Percentiles rank a stretch among this genome's conserved stretches.
Evolutionary conservation across 2,797 vertebrate species (phyloP).

Genomic region (Brachymystax lenok): DNA sequence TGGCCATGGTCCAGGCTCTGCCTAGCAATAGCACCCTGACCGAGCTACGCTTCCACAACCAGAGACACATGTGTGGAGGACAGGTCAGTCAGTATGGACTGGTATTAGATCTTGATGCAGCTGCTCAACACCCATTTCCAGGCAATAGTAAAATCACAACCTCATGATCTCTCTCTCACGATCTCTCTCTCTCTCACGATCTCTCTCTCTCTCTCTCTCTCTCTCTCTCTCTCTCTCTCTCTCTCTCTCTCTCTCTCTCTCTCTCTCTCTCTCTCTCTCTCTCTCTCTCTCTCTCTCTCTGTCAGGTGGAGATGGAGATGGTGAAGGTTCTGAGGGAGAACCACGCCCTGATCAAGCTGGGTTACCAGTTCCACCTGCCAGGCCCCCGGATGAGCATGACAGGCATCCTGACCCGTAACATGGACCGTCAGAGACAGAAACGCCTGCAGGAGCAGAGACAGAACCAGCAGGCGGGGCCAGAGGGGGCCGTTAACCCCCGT

Average conservation of each 20-base stretch:
- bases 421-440: slow-evolving; percentile 94
- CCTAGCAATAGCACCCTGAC: slow-evolving; percentile 84
- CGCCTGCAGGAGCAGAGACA: slow-evolving; percentile 89
- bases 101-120: not conserved
- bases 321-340: slow-evolving; percentile 92
- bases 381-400: slow-evolving; percentile 98
- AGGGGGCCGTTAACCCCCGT: slow-evolving; percentile 75
- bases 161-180: not conserved
- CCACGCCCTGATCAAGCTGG: slow-evolving; percentile 88
- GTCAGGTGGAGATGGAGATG: slow-evolving; percentile 95
- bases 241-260: not conserved
- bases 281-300: not conserved
- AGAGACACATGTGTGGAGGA: slow-evolving; percentile 82
- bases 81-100: slow-evolving; percentile 54
- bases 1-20: slow-evolving; percentile 90
- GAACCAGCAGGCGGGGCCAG: slow-evolving; percentile 72
- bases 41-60: slow-evolving; percentile 96
- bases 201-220: not conserved
- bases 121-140: not conserved
- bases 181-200: too few species aligned
- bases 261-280: not conserved
- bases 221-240: not conserved
- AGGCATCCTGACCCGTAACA: slow-evolving; percentile 92
- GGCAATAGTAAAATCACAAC: not conserved
- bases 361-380: slow-evolving; percentile 95